Conservation (phyloP, 1,140 invertebrate genomes). For the Cardiocondyla obscurior region DNA sequence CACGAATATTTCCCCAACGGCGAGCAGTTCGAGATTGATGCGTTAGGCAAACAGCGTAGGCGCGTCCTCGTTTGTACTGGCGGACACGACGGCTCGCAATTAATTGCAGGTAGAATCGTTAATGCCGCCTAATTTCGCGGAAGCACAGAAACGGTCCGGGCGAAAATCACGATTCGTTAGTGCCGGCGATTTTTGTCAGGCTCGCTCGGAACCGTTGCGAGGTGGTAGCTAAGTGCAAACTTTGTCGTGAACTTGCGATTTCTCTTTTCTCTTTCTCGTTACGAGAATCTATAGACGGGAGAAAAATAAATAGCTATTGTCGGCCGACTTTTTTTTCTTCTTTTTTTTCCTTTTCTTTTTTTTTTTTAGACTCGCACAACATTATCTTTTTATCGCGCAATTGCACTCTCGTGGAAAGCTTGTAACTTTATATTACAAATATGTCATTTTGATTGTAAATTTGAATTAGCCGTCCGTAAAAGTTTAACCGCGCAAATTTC, state of each 20-base stretch:
- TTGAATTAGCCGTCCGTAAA: not conserved
- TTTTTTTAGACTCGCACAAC: not conserved
- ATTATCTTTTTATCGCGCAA: not conserved
- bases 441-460: too few species aligned
- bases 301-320: not conserved
- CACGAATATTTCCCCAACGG: constrained; percentile 62
- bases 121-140: constrained; percentile 78
- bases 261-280: not conserved
- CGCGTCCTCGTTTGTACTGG: constrained; percentile 74
- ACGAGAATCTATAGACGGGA: not conserved
- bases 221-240: constrained; percentile 35
- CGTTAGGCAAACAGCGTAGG: constrained; percentile 74
- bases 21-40: constrained; percentile 74
- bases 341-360: too few species aligned
- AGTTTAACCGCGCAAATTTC: not conserved
- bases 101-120: constrained; percentile 76
- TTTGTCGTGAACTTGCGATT: constrained; percentile 11
- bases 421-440: not conserved
- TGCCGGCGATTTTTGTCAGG: constrained; percentile 57
- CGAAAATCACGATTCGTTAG: constrained; percentile 76
- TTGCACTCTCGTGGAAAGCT: not conserved
- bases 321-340: not conserved
- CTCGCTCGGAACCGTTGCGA: constrained; percentile 26
- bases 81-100: constrained; percentile 72
- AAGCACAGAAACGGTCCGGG: constrained; percentile 70